Conservation (phyloP, 1,140 invertebrate genomes). For the Heliconius eleuchia region DNA sequence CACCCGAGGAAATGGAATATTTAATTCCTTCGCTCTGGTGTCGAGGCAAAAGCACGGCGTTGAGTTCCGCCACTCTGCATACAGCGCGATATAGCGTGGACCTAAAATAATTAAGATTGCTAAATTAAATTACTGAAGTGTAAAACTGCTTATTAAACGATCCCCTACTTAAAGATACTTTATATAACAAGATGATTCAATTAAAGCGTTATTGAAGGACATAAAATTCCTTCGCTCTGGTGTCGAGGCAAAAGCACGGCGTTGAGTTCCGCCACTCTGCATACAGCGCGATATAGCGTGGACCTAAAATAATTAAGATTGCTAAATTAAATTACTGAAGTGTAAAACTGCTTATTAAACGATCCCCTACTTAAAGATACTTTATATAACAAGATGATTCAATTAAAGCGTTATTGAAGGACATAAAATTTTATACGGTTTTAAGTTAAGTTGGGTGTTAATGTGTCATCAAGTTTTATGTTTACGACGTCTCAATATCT, state of each 20-base stretch:
- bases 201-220: slow-evolving; percentile 14
- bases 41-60: too few relatives aligned
- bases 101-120: too few relatives aligned
- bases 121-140: neutral
- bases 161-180: slow-evolving; percentile 8
- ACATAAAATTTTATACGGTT: slow-evolving; percentile 50
- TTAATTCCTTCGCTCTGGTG: too few relatives aligned
- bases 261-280: too few relatives aligned
- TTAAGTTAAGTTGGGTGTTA: slow-evolving; percentile 50
- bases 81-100: too few relatives aligned
- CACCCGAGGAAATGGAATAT: too few relatives aligned
- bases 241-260: too few relatives aligned
- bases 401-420: slow-evolving; percentile 17
- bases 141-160: slow-evolving; percentile 6
- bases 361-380: slow-evolving; percentile 3
- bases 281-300: too few relatives aligned
- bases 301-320: too few relatives aligned
- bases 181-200: slow-evolving; percentile 14
- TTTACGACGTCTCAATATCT: slow-evolving; percentile 55
- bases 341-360: slow-evolving; percentile 5
- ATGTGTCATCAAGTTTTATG: slow-evolving; percentile 28
- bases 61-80: too few relatives aligned
- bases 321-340: neutral
- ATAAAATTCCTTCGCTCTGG: slow-evolving; percentile 46
- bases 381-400: slow-evolving; percentile 12